A percentile compares a stretch with the other conserved stretches of the same genome.
These are phyloP conservation scores for Latrodectus elegans DNA, from an alignment of 2,888 invertebrate species.

Conservation along the genomic window DNA sequence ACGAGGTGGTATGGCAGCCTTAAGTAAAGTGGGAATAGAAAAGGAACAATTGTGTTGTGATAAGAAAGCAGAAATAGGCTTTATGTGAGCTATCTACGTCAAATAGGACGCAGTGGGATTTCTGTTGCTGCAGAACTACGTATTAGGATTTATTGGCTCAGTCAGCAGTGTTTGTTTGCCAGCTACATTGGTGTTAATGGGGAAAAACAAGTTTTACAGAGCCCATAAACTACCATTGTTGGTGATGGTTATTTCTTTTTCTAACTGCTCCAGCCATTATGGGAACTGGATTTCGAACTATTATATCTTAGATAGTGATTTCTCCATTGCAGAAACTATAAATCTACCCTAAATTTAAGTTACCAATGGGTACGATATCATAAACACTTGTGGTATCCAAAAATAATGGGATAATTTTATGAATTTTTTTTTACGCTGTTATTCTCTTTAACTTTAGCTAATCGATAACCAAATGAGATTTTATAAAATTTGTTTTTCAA, in stretches of 20 bases:
- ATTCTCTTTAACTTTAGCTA: too few species aligned
- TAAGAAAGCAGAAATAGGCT: too few species aligned
- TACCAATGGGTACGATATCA: too few species aligned
- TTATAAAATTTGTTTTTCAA: too few species aligned
- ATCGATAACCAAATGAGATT: too few species aligned
- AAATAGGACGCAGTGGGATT: background rate
- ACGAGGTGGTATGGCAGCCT: too few species aligned
- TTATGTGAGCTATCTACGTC: too few species aligned
- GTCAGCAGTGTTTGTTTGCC: background rate
- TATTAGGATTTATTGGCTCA: background rate
- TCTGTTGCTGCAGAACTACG: background rate
- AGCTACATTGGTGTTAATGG: background rate
- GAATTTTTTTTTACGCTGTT: too few species aligned
- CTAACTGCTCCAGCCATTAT: background rate
- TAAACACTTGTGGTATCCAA: too few species aligned
- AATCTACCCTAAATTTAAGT: background rate
- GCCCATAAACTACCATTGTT: background rate
- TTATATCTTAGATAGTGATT: background rate
- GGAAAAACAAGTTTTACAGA: slow-evolving; percentile 5
- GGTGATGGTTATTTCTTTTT: slow-evolving; percentile 2
- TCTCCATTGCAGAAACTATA: background rate
- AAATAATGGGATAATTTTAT: too few species aligned
- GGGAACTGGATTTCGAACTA: background rate
- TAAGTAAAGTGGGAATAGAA: too few species aligned
- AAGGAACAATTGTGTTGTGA: too few species aligned